Conservation (phyloP, 2,113 vertebrate species). For the Baryphthengus martii region DNA sequence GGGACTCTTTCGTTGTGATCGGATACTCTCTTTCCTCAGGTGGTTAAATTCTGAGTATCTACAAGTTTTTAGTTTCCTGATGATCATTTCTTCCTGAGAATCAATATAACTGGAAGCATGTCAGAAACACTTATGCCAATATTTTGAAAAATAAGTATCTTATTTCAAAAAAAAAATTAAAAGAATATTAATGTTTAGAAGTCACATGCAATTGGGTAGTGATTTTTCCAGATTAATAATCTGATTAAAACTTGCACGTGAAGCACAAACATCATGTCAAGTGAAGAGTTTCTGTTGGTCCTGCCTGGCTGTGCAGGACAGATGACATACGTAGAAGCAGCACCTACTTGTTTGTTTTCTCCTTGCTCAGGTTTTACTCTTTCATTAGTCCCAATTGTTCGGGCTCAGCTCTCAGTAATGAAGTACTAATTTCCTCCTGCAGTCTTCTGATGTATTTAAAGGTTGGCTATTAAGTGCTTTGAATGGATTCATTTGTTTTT, state of each 20-base stretch:
- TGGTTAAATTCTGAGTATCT: background rate
- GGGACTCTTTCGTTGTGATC: background rate
- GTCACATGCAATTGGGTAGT: background rate
- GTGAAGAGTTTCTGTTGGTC: background rate
- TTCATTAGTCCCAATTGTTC: background rate
- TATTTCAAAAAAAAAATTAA: background rate
- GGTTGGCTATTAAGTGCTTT: background rate
- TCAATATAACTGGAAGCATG: background rate
- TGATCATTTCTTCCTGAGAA: background rate
- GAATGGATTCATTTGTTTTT: background rate
- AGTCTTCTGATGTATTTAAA: background rate
- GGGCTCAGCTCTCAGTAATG: background rate
- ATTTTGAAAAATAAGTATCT: background rate
- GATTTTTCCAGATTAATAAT: background rate
- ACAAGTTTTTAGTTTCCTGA: background rate
- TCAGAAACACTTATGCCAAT: background rate
- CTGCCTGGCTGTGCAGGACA: background rate
- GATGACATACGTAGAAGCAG: rapidly evolving
- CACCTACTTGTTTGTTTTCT: background rate
- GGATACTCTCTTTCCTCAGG: background rate
- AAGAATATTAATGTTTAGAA: background rate
- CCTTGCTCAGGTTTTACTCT: background rate
- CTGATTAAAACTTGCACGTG: background rate
- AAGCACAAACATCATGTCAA: background rate
- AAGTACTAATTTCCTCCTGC: background rate